These are phyloP conservation scores for Mionectes olivaceus DNA, from an alignment of 2,797 vertebrate species.

Conservation along the genomic window DNA sequence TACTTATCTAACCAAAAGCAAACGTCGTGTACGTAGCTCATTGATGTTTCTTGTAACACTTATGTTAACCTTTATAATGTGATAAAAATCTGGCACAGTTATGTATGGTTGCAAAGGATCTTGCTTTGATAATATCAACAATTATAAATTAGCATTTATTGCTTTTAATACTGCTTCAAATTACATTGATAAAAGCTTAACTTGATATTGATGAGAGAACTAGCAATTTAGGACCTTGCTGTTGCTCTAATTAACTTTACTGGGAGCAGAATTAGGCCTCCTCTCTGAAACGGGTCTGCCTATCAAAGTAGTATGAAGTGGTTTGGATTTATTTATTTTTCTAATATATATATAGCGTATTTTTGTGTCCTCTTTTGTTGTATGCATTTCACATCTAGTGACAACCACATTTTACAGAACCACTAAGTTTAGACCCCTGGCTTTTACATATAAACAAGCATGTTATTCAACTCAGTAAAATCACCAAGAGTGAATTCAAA, in stretches of 20 bases:
- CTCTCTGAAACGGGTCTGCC: background rate
- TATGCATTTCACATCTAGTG: background rate
- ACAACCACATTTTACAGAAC: background rate
- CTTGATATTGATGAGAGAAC: conserved; percentile 40
- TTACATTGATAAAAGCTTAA: conserved; percentile 62
- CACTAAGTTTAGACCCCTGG: background rate
- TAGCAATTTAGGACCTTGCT: conserved; percentile 19
- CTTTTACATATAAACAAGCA: background rate
- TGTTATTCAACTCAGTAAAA: background rate
- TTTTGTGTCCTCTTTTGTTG: background rate
- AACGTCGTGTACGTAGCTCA: conserved; percentile 24
- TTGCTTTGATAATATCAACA: conserved; percentile 66
- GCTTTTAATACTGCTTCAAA: conserved; percentile 44
- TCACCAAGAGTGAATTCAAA: background rate
- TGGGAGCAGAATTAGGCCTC: conserved; percentile 15
- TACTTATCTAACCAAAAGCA: conserved; percentile 64
- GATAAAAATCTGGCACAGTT: conserved; percentile 66
- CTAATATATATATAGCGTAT: too few relatives aligned
- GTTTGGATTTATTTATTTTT: background rate
- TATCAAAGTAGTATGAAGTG: background rate
- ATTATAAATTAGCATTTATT: conserved; percentile 51
- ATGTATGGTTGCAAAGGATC: conserved; percentile 52
- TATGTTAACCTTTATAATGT: conserved; percentile 56
- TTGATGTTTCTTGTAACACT: conserved; percentile 66
- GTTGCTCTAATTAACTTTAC: conserved; percentile 28